phyloP scores from a whole-genome alignment of 2,888 invertebrate genomes.

The Dyspetes luteomarginatus region DNA sequence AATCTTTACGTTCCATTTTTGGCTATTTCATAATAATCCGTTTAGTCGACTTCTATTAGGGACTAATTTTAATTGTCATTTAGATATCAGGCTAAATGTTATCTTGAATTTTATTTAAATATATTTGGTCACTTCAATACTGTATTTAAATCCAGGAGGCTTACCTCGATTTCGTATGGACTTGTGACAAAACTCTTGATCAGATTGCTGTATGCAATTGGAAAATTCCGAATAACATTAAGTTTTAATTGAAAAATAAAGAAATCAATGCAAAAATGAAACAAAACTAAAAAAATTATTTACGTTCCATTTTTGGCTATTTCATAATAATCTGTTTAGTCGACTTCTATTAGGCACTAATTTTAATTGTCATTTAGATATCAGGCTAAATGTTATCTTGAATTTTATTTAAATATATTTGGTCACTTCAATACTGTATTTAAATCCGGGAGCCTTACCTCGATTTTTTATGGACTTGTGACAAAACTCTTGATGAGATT shows the following conservation, averaged over 20 bases:
- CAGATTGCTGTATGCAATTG: too few species aligned
- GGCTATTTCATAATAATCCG: too few species aligned
- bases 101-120: not conserved
- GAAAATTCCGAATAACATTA: too few species aligned
- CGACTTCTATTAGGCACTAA: not conserved
- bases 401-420: not conserved
- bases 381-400: not conserved
- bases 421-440: not conserved
- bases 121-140: not conserved
- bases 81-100: not conserved
- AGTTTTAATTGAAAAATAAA: too few species aligned
- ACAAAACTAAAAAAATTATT: too few species aligned
- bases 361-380: not conserved
- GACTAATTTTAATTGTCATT: not conserved
- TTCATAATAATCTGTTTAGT: too few species aligned
- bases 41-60: too few species aligned
- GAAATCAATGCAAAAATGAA: too few species aligned
- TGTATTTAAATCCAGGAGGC: constrained; percentile 30
- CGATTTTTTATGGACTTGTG: constrained; percentile 38
- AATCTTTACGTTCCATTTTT: too few species aligned
- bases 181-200: constrained; percentile 4
- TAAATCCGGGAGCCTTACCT: constrained; percentile 57
- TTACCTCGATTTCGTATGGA: constrained; percentile 55
- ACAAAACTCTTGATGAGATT: not conserved
- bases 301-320: too few species aligned